Base-by-base conservation (phyloP, 2,888 invertebrate species). In the Bhutanitis thaidina region DNA sequence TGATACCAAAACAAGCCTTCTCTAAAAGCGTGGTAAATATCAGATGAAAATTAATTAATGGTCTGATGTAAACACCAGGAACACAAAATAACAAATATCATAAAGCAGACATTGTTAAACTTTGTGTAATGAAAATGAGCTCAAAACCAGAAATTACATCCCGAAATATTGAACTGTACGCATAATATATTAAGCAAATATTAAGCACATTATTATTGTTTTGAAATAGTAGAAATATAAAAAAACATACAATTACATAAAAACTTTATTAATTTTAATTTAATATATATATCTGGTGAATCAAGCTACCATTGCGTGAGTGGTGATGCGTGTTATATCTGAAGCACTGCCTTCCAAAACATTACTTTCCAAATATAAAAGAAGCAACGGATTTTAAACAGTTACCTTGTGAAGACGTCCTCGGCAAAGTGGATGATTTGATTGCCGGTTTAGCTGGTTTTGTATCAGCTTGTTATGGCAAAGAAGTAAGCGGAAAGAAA, bases 381-480 rank as follows among this genome's bases (percentile, higher is more conserved):
- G 34, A 46, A 39, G 32, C 63, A 71, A 77, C 69, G 67, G 67
- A 76, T 71, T 69, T 67, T 66, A 78, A 78, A 76, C 64, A 71
- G 60, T 94, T 95, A 97, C 97, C 97, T 95, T 97, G 97, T 69
- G 96, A 96, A 69, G 96, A 96, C 77, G 96, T 96, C 92, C 97
- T 93, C 81, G 97, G 97, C 90, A 97, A 94, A 81, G 97, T 97
- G 73, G 97, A 97, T 81, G 97, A 97, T 93, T 97, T 97, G 91
- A 97, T 97, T 88, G 97, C 97, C 90, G 97, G 97, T 93, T 97
- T 97, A 84, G 97, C 94, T 81, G 97, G 97, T 92, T 97, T 97
- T 90, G 95, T 93, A 91, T 96, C 96, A 92, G 96, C 96, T 96
- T 91, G 84, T 85, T 83, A 82, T 85, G 81, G 86, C 85, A 88